Percentiles rank a stretch among this genome's conserved stretches.
These are phyloP conservation scores for Agonopterix arenella DNA, from an alignment of 2,888 invertebrate genomes.

Conservation along the genomic window DNA sequence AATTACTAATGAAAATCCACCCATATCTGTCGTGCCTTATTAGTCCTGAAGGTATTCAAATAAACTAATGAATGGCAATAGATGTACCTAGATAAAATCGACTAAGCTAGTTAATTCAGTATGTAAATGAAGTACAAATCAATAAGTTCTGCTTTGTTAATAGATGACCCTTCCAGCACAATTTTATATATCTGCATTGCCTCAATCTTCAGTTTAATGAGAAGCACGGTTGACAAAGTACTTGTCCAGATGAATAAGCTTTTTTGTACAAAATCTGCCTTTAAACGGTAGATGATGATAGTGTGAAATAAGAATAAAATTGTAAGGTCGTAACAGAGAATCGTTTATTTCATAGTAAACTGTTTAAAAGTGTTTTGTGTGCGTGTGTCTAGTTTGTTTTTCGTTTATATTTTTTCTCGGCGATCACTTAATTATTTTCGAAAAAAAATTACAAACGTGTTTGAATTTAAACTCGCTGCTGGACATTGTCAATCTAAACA, in stretches of 20 bases:
- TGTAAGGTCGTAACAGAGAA: conserved; percentile 32
- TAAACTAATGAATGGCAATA: not conserved
- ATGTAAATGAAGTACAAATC: not conserved
- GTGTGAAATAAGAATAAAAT: conserved; percentile 33
- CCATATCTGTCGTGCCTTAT: too few species aligned
- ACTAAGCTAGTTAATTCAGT: not conserved
- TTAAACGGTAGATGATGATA: conserved; percentile 38
- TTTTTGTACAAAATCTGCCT: conserved; percentile 47
- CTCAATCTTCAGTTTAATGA: conserved; percentile 43
- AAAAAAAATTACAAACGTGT: too few species aligned
- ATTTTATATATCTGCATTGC: conserved; percentile 7
- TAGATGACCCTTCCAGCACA: conserved; percentile 13
- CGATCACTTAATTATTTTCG: not conserved
- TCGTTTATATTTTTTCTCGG: conserved; percentile 1
- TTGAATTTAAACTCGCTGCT: too few species aligned
- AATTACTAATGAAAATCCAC: too few species aligned
- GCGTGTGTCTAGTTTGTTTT: conserved; percentile 37
- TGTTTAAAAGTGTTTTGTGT: conserved; percentile 22
- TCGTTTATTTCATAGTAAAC: conserved; percentile 22
- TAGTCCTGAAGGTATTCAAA: too few species aligned
- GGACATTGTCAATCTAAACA: too few species aligned
- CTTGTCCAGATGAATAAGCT: conserved; percentile 30
- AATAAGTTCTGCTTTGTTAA: not conserved
- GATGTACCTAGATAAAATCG: too few species aligned
- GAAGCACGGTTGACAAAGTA: conserved; percentile 64